Conservation (phyloP, 1,140 invertebrate genomes). For the Trichoplusia ni region DNA sequence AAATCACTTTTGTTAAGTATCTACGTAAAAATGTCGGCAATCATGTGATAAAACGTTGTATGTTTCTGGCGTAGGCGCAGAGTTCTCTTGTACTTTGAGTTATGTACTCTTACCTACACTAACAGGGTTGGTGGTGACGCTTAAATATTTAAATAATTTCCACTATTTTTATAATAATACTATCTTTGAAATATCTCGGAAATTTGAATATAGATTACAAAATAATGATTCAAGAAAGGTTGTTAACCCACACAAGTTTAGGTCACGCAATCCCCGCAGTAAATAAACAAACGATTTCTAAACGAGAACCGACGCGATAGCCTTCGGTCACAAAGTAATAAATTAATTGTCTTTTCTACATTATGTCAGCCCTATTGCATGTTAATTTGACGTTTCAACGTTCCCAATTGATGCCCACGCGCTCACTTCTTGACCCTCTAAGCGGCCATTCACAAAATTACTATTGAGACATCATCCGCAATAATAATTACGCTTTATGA, state of each 20-base stretch:
- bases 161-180: no score
- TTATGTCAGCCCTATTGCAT: slow-evolving; percentile 39
- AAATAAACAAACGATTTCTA: not conserved
- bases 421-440: slow-evolving; percentile 55
- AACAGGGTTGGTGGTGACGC: not conserved
- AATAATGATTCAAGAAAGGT: no score
- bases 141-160: no score
- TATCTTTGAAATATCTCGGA: no score
- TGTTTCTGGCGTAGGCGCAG: slow-evolving; percentile 1
- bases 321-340: not conserved
- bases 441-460: slow-evolving; percentile 62
- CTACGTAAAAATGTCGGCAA: not conserved
- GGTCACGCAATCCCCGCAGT: no score
- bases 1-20: not conserved
- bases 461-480: slow-evolving; percentile 65
- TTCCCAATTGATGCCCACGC: slow-evolving; percentile 72
- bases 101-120: not conserved
- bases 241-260: no score
- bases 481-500: slow-evolving; percentile 54
- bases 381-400: slow-evolving; percentile 72
- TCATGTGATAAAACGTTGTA: slow-evolving; percentile 5
- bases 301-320: not conserved
- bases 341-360: slow-evolving; percentile 18
- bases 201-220: no score
- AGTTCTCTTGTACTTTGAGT: slow-evolving; percentile 1